Evolutionary conservation across 2,888 invertebrate species (phyloP).

Genomic region (Dasysyrphus albostriatus): DNA sequence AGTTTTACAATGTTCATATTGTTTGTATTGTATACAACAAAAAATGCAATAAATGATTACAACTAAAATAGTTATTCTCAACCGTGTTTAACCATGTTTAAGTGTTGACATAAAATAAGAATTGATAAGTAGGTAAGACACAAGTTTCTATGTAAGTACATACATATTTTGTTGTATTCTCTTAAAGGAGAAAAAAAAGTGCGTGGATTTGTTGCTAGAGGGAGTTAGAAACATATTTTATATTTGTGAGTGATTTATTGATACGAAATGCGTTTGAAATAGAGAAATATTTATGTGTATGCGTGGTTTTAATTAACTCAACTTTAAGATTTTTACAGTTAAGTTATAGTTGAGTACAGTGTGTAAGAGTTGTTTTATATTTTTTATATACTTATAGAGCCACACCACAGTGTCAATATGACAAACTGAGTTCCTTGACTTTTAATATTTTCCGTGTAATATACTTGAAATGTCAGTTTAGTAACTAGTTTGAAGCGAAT

Average conservation of each 20-base stretch:
- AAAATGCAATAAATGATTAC: conserved; percentile 55
- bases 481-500: conserved; percentile 3
- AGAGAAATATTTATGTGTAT: neutral
- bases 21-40: neutral
- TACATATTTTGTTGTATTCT: neutral
- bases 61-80: conserved; percentile 52
- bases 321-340: conserved; percentile 4
- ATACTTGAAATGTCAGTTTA: conserved; percentile 36
- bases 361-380: neutral
- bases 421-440: conserved; percentile 72
- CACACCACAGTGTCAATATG: conserved; percentile 57
- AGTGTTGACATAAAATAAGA: conserved; percentile 42
- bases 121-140: conserved; percentile 12
- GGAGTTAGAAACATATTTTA: conserved; percentile 27
- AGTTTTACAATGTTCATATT: conserved; percentile 42
- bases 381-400: neutral
- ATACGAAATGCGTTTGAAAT: neutral
- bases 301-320: conserved; percentile 46
- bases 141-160: neutral
- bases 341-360: conserved; percentile 19
- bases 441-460: conserved; percentile 60
- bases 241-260: conserved; percentile 68
- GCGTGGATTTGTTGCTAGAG: conserved; percentile 16
- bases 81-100: conserved; percentile 31
- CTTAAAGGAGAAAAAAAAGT: conserved; percentile 18